Conservation (phyloP, 2,888 invertebrate species). For the Atrina japonica region DNA sequence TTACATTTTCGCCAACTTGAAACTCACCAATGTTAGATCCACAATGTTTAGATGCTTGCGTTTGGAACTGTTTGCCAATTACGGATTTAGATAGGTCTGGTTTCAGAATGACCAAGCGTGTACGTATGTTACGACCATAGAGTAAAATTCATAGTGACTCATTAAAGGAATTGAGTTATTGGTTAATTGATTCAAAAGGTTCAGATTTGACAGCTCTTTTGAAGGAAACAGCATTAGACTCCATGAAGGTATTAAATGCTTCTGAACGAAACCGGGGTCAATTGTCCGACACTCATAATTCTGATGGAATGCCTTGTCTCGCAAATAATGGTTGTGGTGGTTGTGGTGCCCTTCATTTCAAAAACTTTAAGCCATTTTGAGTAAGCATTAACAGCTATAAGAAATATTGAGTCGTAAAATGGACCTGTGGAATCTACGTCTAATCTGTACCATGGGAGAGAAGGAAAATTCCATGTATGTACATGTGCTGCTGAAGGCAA, state of each 20-base stretch:
- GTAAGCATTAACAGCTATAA: conserved; percentile 5
- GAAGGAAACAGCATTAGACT: conserved; percentile 4
- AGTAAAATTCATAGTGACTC: conserved; percentile 3
- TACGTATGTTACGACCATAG: conserved; percentile 11
- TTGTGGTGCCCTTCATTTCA: conserved; percentile 3
- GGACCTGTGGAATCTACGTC: conserved; percentile 80
- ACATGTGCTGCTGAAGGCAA: conserved; percentile 55
- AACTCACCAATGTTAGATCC: background rate
- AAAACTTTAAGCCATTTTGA: conserved; percentile 22
- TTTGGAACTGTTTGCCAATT: conserved; percentile 8
- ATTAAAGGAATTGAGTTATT: conserved; percentile 4
- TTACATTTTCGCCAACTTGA: background rate
- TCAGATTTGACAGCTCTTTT: conserved; percentile 9
- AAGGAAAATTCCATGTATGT: conserved; percentile 65
- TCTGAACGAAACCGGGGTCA: conserved; percentile 70
- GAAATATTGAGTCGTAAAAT: conserved; percentile 51
- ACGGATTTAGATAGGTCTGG: conserved; percentile 7
- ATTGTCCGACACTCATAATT: conserved; percentile 4
- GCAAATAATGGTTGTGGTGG: conserved; percentile 65
- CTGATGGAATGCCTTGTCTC: conserved; percentile 80
- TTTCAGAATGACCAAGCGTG: conserved; percentile 4
- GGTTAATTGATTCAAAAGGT: conserved; percentile 1
- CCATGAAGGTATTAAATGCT: conserved; percentile 35
- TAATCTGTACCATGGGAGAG: conserved; percentile 75
- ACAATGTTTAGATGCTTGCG: conserved; percentile 4